phyloP scores from a whole-genome alignment of 2,888 invertebrate species.

The Hyposoter didymator region DNA sequence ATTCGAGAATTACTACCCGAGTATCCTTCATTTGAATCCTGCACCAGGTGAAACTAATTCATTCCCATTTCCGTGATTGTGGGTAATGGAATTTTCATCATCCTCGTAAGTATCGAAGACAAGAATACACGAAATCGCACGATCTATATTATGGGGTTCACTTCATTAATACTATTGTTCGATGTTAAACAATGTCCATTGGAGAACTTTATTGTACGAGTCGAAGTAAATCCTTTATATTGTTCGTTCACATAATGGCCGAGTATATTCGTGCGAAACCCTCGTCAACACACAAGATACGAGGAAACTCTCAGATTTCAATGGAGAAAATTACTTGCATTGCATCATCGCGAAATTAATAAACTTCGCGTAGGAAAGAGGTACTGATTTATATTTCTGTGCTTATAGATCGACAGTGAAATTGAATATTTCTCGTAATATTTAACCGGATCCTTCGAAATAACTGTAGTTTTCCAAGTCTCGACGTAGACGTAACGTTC shows the following conservation, averaged over 20 bases:
- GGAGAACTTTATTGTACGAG: background rate
- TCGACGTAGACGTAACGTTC: background rate
- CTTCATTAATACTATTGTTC: constrained; percentile 3
- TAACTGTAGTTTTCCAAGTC: background rate
- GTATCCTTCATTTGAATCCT: background rate
- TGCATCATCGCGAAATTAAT: constrained; percentile 16
- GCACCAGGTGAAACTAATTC: background rate
- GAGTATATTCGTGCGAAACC: constrained; percentile 24
- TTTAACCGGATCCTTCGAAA: background rate
- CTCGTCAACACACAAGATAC: constrained; percentile 22
- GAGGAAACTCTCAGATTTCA: constrained; percentile 4
- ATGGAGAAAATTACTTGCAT: constrained; percentile 26
- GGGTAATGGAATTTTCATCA: constrained; percentile 10
- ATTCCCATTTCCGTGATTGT: background rate
- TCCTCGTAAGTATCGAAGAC: background rate
- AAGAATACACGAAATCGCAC: background rate
- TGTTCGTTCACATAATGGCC: constrained; percentile 12
- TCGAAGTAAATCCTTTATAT: constrained; percentile 8
- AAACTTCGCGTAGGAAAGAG: background rate
- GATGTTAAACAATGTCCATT: constrained; percentile 9
- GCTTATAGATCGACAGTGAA: background rate
- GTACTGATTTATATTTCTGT: constrained; percentile 1
- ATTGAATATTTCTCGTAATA: background rate
- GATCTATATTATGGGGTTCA: constrained; percentile 22
- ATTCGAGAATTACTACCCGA: background rate